Conservation (phyloP, 2,888 invertebrate genomes). For the Tiphia femorata region DNA sequence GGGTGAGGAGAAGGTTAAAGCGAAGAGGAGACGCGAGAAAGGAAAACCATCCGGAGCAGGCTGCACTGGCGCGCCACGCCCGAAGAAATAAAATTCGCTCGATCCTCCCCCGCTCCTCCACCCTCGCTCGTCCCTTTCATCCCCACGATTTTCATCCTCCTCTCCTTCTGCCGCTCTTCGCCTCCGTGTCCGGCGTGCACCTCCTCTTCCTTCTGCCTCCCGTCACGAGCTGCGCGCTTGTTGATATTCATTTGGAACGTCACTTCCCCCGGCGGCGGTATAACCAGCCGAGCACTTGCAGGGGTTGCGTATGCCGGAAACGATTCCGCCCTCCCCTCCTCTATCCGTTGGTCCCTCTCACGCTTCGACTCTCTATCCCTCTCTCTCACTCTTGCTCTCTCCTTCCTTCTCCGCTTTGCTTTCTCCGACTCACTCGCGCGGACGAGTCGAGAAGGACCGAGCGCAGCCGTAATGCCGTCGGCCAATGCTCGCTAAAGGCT, state of each 20-base stretch:
- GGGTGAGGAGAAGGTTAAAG: slow-evolving; percentile 2
- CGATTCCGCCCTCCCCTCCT: slow-evolving; percentile 44
- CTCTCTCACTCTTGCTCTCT: slow-evolving; percentile 25
- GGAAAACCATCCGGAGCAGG: not conserved
- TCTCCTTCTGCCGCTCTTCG: slow-evolving; percentile 9
- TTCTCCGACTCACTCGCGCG: slow-evolving; percentile 5
- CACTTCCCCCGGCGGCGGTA: slow-evolving; percentile 44
- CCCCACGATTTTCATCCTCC: not conserved
- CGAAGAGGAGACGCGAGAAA: not conserved
- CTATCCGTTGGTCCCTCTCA: too few relatives aligned
- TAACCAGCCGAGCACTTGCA: slow-evolving; percentile 39
- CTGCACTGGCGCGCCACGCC: slow-evolving; percentile 37
- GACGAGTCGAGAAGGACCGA: slow-evolving; percentile 29
- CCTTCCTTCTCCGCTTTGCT: not conserved
- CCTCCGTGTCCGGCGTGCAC: not conserved
- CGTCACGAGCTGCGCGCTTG: slow-evolving; percentile 37
- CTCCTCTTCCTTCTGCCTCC: slow-evolving; percentile 1
- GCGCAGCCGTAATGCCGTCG: slow-evolving; percentile 51
- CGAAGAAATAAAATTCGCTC: slow-evolving; percentile 47
- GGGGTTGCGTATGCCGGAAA: slow-evolving; percentile 45
- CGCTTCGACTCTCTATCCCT: slow-evolving; percentile 10
- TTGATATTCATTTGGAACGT: slow-evolving; percentile 51
- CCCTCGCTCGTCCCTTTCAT: not conserved
- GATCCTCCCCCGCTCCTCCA: not conserved
- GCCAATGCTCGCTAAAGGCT: slow-evolving; percentile 52